phyloP scores from a whole-genome alignment of 2,113 vertebrate species.

The Odocoileus virginianus region DNA sequence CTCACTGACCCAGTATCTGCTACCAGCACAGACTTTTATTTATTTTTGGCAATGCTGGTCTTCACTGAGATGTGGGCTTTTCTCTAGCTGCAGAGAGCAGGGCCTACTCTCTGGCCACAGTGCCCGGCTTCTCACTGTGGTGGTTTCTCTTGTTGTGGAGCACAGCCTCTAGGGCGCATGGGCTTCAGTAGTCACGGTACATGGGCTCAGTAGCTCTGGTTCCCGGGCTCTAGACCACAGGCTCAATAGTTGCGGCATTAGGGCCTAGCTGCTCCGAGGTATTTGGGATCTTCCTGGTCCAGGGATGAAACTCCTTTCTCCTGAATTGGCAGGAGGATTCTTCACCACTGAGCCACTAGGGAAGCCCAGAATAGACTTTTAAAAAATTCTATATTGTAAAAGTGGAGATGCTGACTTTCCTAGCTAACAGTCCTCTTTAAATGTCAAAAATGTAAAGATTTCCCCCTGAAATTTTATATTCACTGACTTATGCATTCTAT shows the following conservation, averaged over 20 bases:
- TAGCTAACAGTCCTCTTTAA: neutral
- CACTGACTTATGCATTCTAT: neutral
- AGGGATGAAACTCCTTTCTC: neutral
- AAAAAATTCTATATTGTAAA: neutral
- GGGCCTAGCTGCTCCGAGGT: neutral
- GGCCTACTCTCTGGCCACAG: neutral
- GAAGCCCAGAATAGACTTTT: neutral
- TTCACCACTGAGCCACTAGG: neutral
- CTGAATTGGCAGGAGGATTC: neutral
- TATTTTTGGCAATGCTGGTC: neutral
- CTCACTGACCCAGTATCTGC: neutral
- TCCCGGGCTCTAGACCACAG: neutral
- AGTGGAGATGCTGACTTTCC: neutral
- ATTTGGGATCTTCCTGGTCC: neutral
- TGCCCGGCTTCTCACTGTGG: neutral
- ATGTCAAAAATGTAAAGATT: neutral
- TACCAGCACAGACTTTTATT: neutral
- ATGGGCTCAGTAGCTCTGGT: neutral
- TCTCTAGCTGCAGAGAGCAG: neutral
- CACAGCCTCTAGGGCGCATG: neutral
- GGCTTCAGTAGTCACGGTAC: neutral
- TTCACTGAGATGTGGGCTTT: neutral
- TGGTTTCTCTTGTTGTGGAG: neutral
- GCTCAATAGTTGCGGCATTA: neutral
- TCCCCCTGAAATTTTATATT: neutral